Conservation (phyloP, 2,888 invertebrate genomes). For the Athetis lepigone region DNA sequence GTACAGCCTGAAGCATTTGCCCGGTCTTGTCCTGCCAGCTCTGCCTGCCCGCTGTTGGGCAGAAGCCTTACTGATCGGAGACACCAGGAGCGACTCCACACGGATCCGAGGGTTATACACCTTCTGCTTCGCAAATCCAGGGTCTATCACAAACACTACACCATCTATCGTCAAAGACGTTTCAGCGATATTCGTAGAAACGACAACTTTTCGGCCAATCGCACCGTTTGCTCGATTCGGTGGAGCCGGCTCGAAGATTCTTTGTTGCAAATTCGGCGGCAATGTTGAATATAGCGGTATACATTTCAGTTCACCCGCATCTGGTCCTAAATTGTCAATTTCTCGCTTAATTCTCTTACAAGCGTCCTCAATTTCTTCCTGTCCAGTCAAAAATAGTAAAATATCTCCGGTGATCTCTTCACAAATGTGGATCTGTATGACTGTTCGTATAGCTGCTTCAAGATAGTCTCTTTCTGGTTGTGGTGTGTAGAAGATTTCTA, state of each 20-base stretch:
- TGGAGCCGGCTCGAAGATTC: conserved; percentile 99
- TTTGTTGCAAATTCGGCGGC: conserved; percentile 98
- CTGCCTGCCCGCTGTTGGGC: conserved; percentile 99
- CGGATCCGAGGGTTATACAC: conserved; percentile 96
- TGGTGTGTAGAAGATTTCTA: conserved; percentile 98
- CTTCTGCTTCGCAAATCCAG: conserved; percentile 99
- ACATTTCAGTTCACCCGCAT: conserved; percentile 99
- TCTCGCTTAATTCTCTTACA: conserved; percentile 99
- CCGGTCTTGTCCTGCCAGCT: conserved; percentile 99
- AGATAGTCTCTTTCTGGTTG: conserved; percentile 99
- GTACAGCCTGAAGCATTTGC: conserved; percentile 99
- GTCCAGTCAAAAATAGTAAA: conserved; percentile 95
- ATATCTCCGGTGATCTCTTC: conserved; percentile 98
- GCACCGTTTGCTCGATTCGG: conserved; percentile 97
- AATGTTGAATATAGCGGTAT: conserved; percentile 99
- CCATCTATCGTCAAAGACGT: conserved; percentile 99
- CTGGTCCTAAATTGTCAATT: conserved; percentile 98
- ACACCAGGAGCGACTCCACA: conserved; percentile 99
- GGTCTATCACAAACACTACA: conserved; percentile 99
- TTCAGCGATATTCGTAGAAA: conserved; percentile 99
- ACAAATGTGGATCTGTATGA: conserved; percentile 98
- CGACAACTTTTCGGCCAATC: conserved; percentile 97
- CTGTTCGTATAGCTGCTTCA: conserved; percentile 99
- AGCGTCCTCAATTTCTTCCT: conserved; percentile 99
- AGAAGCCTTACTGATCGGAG: conserved; percentile 99